Base-by-base conservation (phyloP, 2,797 vertebrate genomes). In the Eulemur rubriventer region DNA sequence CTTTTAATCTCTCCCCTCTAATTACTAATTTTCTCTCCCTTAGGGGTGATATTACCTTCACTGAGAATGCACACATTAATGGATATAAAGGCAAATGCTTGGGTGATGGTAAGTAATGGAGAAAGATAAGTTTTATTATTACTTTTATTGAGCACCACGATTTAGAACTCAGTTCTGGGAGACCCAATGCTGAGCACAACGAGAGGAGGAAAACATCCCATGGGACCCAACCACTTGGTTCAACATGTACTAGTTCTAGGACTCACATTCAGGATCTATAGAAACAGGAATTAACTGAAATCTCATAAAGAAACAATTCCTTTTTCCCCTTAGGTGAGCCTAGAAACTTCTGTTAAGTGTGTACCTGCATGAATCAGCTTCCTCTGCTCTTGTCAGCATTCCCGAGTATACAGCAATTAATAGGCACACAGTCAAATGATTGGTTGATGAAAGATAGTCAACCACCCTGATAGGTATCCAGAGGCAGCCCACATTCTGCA, bases 331-430 rank as follows among this genome's bases (percentile, higher is more conserved):
- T 55, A 30, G 48, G 75, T 4, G 20, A 91, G 72, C 72, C 63
- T 13, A n/a, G 79, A 50, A 43, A 43, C 33, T 17, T 84, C 7
- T 13, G 61, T 35, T n/a, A 89, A 20, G 43, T 13, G 8, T 30
- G 33, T 0, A 1, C 3, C 4, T 2, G 20, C 59, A 7, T 14
- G 11, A 59, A n/a, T 28, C 41, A 61, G 33, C 46, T 41, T 83
- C 41, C 43, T 72, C 26, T 43, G 43, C n/a, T 41, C 46, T 46
- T 83, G 16, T 79, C 75, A 33, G 7, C 50, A 52, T 81, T 87
- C 81, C 61, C 0, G 2, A n/a, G 28, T 72, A 24, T 11, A 18
- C 0, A 35, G 91, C 33, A 63, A 78, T 63, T 76, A 72, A 85
- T 20, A 81, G 61, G 33, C 35, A 80, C 88, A 59, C 20, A 50